A percentile compares a stretch with the other conserved stretches of the same genome.
Evolutionary conservation across 1,140 invertebrate species (phyloP).

Genomic region (Leptinotarsa defecta): DNA sequence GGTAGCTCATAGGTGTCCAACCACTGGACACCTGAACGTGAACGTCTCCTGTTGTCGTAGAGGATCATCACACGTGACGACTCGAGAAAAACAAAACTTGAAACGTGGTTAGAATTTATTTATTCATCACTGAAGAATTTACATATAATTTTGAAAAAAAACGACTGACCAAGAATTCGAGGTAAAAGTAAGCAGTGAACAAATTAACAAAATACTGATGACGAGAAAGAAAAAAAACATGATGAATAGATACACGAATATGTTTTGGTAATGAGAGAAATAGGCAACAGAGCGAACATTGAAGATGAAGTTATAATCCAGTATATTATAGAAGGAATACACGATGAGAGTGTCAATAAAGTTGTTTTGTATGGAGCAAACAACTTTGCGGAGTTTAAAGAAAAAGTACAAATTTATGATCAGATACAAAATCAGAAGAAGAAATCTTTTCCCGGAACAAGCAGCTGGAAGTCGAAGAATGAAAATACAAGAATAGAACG

Average conservation of each 20-base stretch:
- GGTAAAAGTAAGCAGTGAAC: slow-evolving; percentile 24
- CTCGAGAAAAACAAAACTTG: too few species aligned
- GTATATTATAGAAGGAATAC: slow-evolving; percentile 35
- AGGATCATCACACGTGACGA: too few species aligned
- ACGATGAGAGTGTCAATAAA: slow-evolving; percentile 15
- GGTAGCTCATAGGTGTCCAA: too few species aligned
- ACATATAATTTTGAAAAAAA: slow-evolving; percentile 35
- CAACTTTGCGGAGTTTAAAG: slow-evolving; percentile 25
- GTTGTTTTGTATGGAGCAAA: too few species aligned
- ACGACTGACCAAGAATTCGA: slow-evolving; percentile 37
- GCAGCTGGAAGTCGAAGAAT: neutral
- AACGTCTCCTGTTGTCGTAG: too few species aligned
- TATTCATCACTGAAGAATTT: too few species aligned
- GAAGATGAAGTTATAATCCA: slow-evolving; percentile 42
- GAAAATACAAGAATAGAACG: neutral
- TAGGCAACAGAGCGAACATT: slow-evolving; percentile 41
- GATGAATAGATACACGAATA: slow-evolving; percentile 51
- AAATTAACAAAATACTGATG: slow-evolving; percentile 40
- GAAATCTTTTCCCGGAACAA: neutral
- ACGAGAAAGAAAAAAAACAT: slow-evolving; percentile 39
- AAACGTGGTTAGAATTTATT: too few species aligned
- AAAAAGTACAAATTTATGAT: slow-evolving; percentile 31
- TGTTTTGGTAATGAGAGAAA: slow-evolving; percentile 49
- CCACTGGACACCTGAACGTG: too few species aligned
- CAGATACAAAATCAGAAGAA: neutral